Base-by-base conservation (phyloP, 1,140 invertebrate species). In the Potamilus streckersoni region DNA sequence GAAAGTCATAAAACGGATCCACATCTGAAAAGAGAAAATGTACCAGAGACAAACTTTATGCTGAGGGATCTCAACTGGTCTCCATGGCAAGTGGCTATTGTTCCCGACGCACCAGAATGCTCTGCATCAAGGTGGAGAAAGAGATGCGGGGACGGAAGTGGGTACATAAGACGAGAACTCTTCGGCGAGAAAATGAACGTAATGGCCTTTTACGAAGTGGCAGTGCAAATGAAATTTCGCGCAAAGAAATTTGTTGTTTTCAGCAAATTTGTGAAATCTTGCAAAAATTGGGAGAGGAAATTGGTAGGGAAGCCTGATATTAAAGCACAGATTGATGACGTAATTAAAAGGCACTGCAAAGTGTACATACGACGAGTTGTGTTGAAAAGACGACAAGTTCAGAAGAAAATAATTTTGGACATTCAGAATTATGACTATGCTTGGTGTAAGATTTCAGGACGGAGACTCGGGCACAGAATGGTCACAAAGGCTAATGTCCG, bases 341-440 rank as follows among this genome's bases (percentile, higher is more conserved):
- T 69, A 31, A 20, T 71, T 1, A 63, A 59, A n/a, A 76, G 70
- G 31, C 58, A 62, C 56, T 76, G 74, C 23, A 65, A 58, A 14
- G 58, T 76, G 8, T 76, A 27, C 16, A 31, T 76, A 1, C 58
- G 74, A 5, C 64, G 74, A 56, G 15, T 66, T 14, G 13, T 70
- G 5, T n/a, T 76, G 57, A 70, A 49, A 20, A 59, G 38, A 12
- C 31, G 66, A 71, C 17, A 15, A 23, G 19, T 23, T 16, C 49
- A 8, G 6, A n/a, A 59, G 0, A 20, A 20, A 27, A 31, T 59
- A 5, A 27, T 38, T 16, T 8, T 70, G 27, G 62, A 69, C 17
- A 17, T 66, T 23, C 59, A 17, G 17, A 76, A 69, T n/a, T 76
- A 76, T 49, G 74, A 76, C 60, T 76, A 71, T 71, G 74, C 74